Base-by-base conservation (phyloP, 2,888 invertebrate species). In the Zaprionus lineosus region DNA sequence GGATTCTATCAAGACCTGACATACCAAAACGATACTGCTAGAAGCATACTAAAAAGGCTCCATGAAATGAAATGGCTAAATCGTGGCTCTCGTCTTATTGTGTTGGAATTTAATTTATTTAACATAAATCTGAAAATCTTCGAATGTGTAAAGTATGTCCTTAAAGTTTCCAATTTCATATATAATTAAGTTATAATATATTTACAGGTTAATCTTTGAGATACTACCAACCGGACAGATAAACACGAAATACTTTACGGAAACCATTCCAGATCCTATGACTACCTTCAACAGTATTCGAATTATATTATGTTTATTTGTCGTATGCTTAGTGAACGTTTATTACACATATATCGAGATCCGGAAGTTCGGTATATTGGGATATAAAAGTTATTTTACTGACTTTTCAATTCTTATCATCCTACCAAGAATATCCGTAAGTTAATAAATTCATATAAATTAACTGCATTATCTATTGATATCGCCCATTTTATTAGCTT, bases 91-190 rank as follows among this genome's bases (percentile, higher is more conserved):
- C 89, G 95, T 68, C 92, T 92, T 0, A 88, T 95, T n/a, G 92
- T 95, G 65, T 81, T 95, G 0, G 95, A 95, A 86, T 94, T 95
- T 77, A 92, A 92, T 1, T 90, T 94, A 31, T 94, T 93, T 88
- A 95, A 95, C 87, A 92, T 92, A 0, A 95, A 95, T 87, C 89
- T 93, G 46, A 93, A 95, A 87, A 88, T 94, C 16, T 93, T 94
- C 88, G 92, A 92, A 76, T 91, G 92, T 33, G 89, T 92, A 24
- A 92, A 92, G 93, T 93, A 89, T 88, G 61, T 59, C 0, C 8
- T 5, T 11, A 9, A 1, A 5, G 6, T 3, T 7, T 24, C 6
- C n/a, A 4, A 7, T 8, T 2, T 8, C n/a, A 34, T 12, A 14
- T 34, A 34, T 3, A 14, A 3, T 15, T 8, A 1, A 33, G 8